Base-by-base conservation (phyloP, 2,888 invertebrate genomes). In the Thelaira solivaga region DNA sequence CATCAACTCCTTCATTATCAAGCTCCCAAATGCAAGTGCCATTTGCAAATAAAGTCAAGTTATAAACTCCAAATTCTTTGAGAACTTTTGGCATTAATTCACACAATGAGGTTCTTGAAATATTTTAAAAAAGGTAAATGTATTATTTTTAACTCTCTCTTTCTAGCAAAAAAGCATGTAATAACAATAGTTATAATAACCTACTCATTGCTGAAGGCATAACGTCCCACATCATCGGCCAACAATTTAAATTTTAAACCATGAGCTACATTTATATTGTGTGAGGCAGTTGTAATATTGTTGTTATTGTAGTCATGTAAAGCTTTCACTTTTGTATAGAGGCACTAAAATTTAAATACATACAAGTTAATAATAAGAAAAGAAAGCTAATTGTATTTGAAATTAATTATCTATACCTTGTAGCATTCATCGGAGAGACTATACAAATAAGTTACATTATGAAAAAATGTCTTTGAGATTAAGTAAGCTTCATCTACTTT, bases 1-100 rank as follows among this genome's bases (percentile, higher is more conserved):
- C 92, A 87, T 93, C 92, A 24, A 93, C 93, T 2, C 95, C 93
- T 72, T 92, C 90, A 83, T 91, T 91, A 20, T 91, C 86, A 0
- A 91, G 91, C n/a, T 84, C 83, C 51, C 94, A 86, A 24, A 88
- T 85, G 83, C 94, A 94, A 36, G 88, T 86, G 8, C 86, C 90
- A 41, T 90, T 90, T 4, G 87, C 84, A 13, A 89, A 86, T 1
- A 92, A 87, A 39, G 90, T 90, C 47, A 94, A 88, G 73, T 92
- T 90, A 85, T 95, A 95, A 64, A 94, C 92, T 4, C 95, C 95
- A 83, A 94, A 94, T 88, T 95, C 92, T 1, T 92, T 92, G 81
- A 94, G 85, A 69, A 91, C 51, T 29, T 47, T 82, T 57, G 82
- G 83, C 18, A 81, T 76, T 20, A 85, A 65, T n/a, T 81, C 80